A percentile compares a stretch with the other conserved stretches of the same genome.
Conservation (phyloP, 2,797 vertebrate species). For the Clamator glandarius region DNA sequence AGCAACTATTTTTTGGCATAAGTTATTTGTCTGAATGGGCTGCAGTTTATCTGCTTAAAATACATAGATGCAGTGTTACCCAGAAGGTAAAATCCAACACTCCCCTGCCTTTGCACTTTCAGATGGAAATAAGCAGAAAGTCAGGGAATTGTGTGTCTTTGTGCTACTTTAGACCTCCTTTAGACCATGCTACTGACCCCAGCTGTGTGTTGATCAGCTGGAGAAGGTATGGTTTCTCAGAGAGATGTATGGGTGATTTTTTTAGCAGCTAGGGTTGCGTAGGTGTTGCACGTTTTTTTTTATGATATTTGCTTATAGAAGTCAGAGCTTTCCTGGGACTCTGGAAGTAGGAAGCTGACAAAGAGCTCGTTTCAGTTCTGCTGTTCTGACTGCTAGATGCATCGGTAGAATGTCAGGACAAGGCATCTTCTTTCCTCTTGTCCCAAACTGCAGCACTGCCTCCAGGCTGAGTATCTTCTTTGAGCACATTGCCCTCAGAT, state of each 20-base stretch:
- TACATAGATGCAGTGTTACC: background rate
- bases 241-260: background rate
- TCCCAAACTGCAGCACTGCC: background rate
- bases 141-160: background rate
- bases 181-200: background rate
- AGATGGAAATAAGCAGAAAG: background rate
- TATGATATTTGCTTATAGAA: background rate
- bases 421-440: background rate
- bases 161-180: background rate
- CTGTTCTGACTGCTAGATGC: background rate
- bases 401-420: background rate
- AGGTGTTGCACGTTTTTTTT: background rate
- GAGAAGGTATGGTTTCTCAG: background rate
- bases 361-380: background rate
- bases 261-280: background rate
- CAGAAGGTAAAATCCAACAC: background rate
- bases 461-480: background rate
- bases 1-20: background rate
- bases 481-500: background rate
- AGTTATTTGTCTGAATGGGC: background rate
- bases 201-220: background rate
- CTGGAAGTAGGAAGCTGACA: background rate
- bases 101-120: background rate
- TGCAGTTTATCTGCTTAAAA: background rate
- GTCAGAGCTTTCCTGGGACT: background rate